Percentiles rank a stretch among this genome's conserved stretches.
Conservation (phyloP, 2,113 vertebrate genomes). For the Leptocoma aspasia region DNA sequence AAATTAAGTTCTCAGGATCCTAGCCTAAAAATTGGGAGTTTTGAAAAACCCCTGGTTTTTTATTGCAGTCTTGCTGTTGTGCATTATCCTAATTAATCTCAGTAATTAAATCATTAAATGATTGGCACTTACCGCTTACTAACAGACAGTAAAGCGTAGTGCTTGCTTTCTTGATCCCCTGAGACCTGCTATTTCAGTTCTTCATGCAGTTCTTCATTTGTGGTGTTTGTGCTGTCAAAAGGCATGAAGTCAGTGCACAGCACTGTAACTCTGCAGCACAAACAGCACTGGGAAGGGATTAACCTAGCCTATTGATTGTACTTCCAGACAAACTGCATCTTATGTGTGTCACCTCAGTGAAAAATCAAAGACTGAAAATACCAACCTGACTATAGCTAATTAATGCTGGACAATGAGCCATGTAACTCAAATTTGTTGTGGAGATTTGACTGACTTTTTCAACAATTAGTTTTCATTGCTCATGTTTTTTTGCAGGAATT, state of each 20-base stretch:
- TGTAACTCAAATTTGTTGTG: neutral
- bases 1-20: neutral
- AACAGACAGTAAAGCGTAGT: slow-evolving; percentile 22
- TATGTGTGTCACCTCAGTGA: neutral
- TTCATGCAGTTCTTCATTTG: neutral
- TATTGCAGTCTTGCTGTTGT: slow-evolving; percentile 42
- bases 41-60: neutral
- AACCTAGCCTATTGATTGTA: neutral
- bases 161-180: slow-evolving; percentile 5
- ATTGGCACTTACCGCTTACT: slow-evolving; percentile 58
- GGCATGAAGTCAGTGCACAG: neutral
- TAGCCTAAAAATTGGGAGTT: slow-evolving; percentile 31
- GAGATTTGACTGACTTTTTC: neutral
- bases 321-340: neutral
- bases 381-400: neutral
- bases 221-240: neutral
- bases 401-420: neutral
- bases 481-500: neutral
- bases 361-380: neutral
- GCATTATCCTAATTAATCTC: slow-evolving; percentile 61
- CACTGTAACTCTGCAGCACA: neutral
- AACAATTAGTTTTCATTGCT: neutral
- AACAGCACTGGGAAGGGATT: neutral
- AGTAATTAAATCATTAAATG: slow-evolving; percentile 70
- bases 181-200: slow-evolving; percentile 30